Base-by-base conservation (phyloP, 2,888 invertebrate species). In the Aphrophora alni region DNA sequence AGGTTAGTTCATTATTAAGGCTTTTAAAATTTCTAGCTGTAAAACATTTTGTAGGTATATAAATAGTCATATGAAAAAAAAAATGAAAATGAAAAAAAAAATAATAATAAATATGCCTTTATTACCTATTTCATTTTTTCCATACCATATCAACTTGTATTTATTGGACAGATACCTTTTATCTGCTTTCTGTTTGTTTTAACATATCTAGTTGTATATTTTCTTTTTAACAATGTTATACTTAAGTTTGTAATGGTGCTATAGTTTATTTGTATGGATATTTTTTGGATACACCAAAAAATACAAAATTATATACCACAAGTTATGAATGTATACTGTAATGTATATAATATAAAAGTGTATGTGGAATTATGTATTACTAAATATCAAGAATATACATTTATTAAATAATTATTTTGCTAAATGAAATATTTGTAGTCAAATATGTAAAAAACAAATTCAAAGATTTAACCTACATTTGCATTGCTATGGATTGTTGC, bases 231-330 rank as follows among this genome's bases (percentile, higher is more conserved):
- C 59, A 21, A 3, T 59, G 5, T 59, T 59, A 44, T 2, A 28
- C 8, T 59, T 78, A 79, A 74, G 51, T 79, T 79, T 79, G 74
- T 79, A 68, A 79, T 68, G 78, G 78, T 79, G 78, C 78, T 79
- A 79, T 79, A 59, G 2, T 59, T 59, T 59, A 59, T 7, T 59
- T 21, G 14, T 21, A 59, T 14, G 59, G 59, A 59, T 59, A n/a
- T n/a, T n/a, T 59, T 59, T 59, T 59, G 59, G 59, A 21, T 59
- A 59, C 5, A 44, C n/a, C n/a, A 44, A 44, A 14, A 2, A 44
- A 44, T 14, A 14, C 2, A 44, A 44, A 44, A 44, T 14, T 44
- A 44, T 5, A 44, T n/a, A n/a, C n/a, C 44, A 44, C 10, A 44
- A 10, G 17, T 44, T 14, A 44, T 14, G 14, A 2, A 44, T 10